These are phyloP conservation scores for Apantesis nais DNA, from an alignment of 2,888 invertebrate species.

Conservation along the genomic window DNA sequence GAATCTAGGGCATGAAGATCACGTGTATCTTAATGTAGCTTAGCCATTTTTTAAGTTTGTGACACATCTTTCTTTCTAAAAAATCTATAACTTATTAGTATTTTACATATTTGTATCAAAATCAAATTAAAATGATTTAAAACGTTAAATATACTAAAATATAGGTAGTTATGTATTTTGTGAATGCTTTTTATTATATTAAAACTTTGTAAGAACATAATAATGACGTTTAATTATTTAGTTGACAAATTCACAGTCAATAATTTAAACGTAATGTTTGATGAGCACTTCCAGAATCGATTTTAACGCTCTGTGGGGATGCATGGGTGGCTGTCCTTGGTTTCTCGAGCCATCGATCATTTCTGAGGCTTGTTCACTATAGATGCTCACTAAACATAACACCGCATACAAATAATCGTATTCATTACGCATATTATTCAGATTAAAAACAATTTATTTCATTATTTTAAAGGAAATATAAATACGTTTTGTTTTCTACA, in stretches of 20 bases:
- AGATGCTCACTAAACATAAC: constrained; percentile 49
- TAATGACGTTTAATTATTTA: too few relatives aligned
- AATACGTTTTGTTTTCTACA: background rate
- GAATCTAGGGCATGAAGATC: too few relatives aligned
- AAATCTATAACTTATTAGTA: too few relatives aligned
- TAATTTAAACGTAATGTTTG: background rate
- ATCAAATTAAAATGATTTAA: background rate
- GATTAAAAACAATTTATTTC: constrained; percentile 20
- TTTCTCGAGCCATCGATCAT: constrained; percentile 65
- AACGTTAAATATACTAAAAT: background rate
- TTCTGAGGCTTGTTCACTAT: constrained; percentile 48
- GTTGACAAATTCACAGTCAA: too few relatives aligned
- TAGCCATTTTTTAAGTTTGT: too few relatives aligned
- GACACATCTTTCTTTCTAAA: too few relatives aligned
- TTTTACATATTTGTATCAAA: background rate
- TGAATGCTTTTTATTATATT: background rate
- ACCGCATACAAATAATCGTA: constrained; percentile 33
- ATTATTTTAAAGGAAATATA: constrained; percentile 3
- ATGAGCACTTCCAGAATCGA: constrained; percentile 35
- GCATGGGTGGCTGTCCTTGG: constrained; percentile 68
- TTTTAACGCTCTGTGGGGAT: constrained; percentile 38
- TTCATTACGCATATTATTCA: constrained; percentile 28
- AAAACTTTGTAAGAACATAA: too few relatives aligned
- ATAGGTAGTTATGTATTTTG: background rate
- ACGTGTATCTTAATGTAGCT: too few relatives aligned